Percentiles rank a stretch among this genome's conserved stretches.
Conservation (phyloP, 1,140 invertebrate genomes). For the Aricia agestis region DNA sequence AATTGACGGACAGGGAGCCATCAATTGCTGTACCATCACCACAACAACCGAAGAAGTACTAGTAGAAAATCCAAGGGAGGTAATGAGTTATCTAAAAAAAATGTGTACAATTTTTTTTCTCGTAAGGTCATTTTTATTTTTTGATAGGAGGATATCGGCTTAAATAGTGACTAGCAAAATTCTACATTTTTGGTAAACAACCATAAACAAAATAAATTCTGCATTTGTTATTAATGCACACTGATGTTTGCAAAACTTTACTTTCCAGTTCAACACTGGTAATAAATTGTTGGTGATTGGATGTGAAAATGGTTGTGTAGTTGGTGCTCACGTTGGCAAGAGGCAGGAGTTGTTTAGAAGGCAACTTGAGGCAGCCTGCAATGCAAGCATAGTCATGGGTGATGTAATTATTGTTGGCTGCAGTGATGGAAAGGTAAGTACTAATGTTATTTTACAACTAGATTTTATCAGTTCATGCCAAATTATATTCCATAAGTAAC, state of each 20-base stretch:
- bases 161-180: too few relatives aligned
- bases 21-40: constrained; percentile 63
- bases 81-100: constrained; percentile 26
- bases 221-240: not conserved
- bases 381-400: constrained; percentile 66
- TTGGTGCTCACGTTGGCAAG: constrained; percentile 77
- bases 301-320: constrained; percentile 79
- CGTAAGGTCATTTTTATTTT: too few relatives aligned
- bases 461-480: too few relatives aligned
- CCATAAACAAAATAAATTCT: not conserved
- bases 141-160: too few relatives aligned
- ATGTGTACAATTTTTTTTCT: too few relatives aligned
- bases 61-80: constrained; percentile 66
- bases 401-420: constrained; percentile 69
- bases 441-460: not conserved
- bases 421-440: constrained; percentile 72
- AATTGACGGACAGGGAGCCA: constrained; percentile 61
- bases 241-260: not conserved
- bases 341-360: constrained; percentile 68
- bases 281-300: constrained; percentile 81
- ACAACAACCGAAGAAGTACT: constrained; percentile 42
- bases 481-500: too few relatives aligned
- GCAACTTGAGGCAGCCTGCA: constrained; percentile 72
- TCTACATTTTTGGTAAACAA: too few relatives aligned
- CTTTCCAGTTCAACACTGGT: constrained; percentile 79